Evolutionary conservation across 2,888 invertebrate species (phyloP), one percentile per base, ranked within the genome.

Genomic region (Acanthoscelides obtectus): DNA sequence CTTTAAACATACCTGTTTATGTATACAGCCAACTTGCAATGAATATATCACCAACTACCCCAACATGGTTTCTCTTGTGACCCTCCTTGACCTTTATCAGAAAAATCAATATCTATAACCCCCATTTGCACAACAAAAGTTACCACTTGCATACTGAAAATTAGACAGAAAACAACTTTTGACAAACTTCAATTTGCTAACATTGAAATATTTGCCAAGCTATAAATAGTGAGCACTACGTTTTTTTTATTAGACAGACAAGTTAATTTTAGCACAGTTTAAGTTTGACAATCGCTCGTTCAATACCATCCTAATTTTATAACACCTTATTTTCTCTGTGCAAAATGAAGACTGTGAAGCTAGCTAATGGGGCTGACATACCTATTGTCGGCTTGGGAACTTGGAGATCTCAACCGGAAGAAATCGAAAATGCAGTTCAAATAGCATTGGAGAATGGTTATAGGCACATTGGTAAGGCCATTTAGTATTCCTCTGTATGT

Each of bases 381-480:
- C 93, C 93, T n/a, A 87, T 89, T 64, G 83, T 93, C 68, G 93
- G 93, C 22, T 86, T 93, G 78, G 93, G 93, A 69, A 92, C 93
- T 64, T 92, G 92, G 92, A 90, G 91, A 88, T 90, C 91, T 27
- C 88, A 89, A 75, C 84, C 90, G 4, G 88, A 90, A 75, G 90
- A 92, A 77, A 88, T 92, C 63, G 90, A 91, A 82, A 82, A 84
- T 17, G 90, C 89, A 8, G 88, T 94, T 0, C 86, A 88, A 70
- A 86, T 86, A 71, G 93, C 94, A 22, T 84, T 94, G 73, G 88
- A 92, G 68, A 84, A 86, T 75, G 94, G 94, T 25, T 94, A 94
- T 80, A 88, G 92, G 76, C 93, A 93, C 77, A 92, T 86, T 27
- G 85, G 85, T 85, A 80, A 77, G 74, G 73, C 22, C 12, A 63